These are phyloP conservation scores for Neotoma lepida DNA, from an alignment of 2,113 vertebrate species.

Conservation along the genomic window DNA sequence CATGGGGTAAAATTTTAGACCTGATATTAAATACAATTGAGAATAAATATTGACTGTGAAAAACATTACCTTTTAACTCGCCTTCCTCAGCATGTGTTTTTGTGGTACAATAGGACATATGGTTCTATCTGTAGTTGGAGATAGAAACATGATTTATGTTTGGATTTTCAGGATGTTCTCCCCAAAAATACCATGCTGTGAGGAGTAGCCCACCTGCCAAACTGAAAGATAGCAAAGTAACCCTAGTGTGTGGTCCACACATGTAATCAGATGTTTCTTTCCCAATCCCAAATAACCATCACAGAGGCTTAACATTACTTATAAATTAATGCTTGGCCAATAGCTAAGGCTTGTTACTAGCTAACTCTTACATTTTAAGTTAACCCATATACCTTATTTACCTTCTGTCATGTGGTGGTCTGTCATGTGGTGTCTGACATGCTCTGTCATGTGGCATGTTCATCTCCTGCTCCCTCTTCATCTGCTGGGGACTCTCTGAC, in stretches of 20 bases:
- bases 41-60: background rate
- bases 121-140: background rate
- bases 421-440: too few relatives aligned
- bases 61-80: background rate
- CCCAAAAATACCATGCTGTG: background rate
- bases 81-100: background rate
- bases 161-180: background rate
- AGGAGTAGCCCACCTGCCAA: background rate
- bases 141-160: background rate
- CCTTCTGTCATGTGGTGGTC: too few relatives aligned
- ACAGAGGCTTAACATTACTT: too few relatives aligned
- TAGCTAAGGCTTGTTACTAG: too few relatives aligned
- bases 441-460: too few relatives aligned
- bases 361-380: too few relatives aligned
- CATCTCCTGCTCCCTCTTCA: too few relatives aligned
- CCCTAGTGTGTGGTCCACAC: background rate
- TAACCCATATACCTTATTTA: too few relatives aligned
- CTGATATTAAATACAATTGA: slow-evolving; percentile 25
- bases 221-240: background rate
- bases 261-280: too few relatives aligned
- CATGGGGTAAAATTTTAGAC: background rate
- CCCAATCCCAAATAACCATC: too few relatives aligned
- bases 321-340: too few relatives aligned
- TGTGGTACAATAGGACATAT: background rate
- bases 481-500: too few relatives aligned